phyloP scores from a whole-genome alignment of 1,140 invertebrate species.

The Drosophila neocordata region DNA sequence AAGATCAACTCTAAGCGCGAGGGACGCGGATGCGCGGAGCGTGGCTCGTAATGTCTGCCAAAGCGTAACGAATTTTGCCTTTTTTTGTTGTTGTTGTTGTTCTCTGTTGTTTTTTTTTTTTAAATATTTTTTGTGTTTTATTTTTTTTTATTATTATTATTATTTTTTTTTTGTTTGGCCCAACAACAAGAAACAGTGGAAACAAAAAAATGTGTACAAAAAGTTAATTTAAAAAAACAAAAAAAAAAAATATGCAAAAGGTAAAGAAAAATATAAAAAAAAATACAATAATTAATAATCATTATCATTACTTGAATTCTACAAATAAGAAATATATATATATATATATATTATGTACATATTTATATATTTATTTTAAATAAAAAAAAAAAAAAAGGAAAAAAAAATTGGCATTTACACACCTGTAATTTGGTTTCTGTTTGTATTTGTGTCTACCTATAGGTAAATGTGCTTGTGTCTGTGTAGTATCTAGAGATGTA shows the following conservation, averaged over 20 bases:
- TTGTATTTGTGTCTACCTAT: slow-evolving; percentile 45
- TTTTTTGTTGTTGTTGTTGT: slow-evolving; percentile 13
- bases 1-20: slow-evolving; percentile 28
- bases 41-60: slow-evolving; percentile 78
- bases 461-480: slow-evolving; percentile 28
- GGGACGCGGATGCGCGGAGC: slow-evolving; percentile 65
- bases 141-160: background rate
- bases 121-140: slow-evolving; percentile 4
- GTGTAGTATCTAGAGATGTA: background rate
- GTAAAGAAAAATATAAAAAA: background rate
- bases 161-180: too few relatives aligned
- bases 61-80: slow-evolving; percentile 76
- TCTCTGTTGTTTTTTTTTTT: slow-evolving; percentile 39
- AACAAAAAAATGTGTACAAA: background rate
- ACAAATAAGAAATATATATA: background rate
- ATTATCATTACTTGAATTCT: background rate
- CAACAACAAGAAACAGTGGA: background rate
- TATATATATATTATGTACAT: slow-evolving; percentile 19
- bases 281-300: background rate
- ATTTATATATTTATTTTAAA: slow-evolving; percentile 31
- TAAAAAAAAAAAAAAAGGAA: slow-evolving; percentile 50
- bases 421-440: slow-evolving; percentile 58
- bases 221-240: background rate
- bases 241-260: background rate
- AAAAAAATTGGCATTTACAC: slow-evolving; percentile 71